Conservation (phyloP, 2,797 vertebrate species). For the Acanthopagrus latus region DNA sequence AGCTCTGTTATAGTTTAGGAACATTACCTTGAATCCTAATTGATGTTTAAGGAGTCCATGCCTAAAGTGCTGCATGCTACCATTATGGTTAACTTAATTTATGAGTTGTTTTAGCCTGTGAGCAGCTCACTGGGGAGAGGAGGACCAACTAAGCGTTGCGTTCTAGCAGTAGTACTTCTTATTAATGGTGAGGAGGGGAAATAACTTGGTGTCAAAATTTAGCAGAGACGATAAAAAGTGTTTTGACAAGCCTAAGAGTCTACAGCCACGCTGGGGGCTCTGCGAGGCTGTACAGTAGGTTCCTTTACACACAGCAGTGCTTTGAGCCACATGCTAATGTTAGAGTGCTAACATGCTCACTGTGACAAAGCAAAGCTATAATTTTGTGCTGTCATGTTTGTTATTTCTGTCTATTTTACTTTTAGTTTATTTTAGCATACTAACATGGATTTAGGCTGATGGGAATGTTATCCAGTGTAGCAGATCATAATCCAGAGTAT, state of each 20-base stretch:
- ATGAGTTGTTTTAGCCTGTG: constrained; percentile 22
- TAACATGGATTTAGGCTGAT: background rate
- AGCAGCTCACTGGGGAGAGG: background rate
- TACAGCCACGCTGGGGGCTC: background rate
- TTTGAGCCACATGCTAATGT: background rate
- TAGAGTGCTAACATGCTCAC: background rate
- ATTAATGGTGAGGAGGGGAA: background rate
- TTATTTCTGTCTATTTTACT: too few species aligned
- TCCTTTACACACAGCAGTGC: background rate
- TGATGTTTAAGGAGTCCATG: constrained; percentile 26
- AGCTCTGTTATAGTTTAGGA: constrained; percentile 19
- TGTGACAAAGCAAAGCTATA: too few species aligned
- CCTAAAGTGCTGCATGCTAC: constrained; percentile 18
- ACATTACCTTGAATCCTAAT: constrained; percentile 21
- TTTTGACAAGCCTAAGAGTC: background rate
- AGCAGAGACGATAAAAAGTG: background rate
- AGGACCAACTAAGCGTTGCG: background rate
- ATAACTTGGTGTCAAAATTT: constrained; percentile 2
- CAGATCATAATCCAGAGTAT: background rate
- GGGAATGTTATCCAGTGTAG: background rate
- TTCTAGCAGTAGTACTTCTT: background rate
- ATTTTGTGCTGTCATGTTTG: too few species aligned
- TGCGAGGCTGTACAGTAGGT: background rate
- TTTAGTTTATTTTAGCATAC: too few species aligned
- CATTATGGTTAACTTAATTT: constrained; percentile 37